phyloP scores from a whole-genome alignment of 2,888 invertebrate genomes.

The Cryptops parisi region DNA sequence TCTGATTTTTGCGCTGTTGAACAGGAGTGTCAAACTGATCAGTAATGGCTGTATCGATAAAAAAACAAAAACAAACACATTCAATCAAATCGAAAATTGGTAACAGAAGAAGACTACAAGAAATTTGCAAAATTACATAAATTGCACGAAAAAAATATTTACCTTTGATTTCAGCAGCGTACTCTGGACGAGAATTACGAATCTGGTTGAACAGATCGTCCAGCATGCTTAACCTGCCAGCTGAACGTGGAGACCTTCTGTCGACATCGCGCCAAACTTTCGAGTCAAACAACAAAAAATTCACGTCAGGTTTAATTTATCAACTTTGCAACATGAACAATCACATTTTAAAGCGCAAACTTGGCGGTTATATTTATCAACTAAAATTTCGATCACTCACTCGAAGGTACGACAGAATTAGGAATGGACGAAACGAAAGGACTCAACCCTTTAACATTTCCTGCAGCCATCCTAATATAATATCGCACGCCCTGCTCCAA shows the following conservation, averaged over 20 bases:
- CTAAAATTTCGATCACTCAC: conserved; percentile 52
- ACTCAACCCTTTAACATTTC: conserved; percentile 86
- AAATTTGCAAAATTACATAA: no score
- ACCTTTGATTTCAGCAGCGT: conserved; percentile 46
- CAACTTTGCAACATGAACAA: no score
- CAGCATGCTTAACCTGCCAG: conserved; percentile 53
- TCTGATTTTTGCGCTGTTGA: conserved; percentile 48
- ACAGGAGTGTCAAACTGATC: conserved; percentile 40
- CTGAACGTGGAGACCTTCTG: conserved; percentile 48
- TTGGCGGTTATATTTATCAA: no score
- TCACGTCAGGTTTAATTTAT: no score
- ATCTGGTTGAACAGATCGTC: conserved; percentile 59
- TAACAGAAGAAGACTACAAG: no score
- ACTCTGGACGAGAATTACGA: conserved; percentile 42
- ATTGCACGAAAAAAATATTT: not conserved
- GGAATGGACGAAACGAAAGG: conserved; percentile 60
- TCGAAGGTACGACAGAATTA: conserved; percentile 72
- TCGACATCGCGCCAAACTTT: conserved; percentile 77
- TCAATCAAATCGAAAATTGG: no score
- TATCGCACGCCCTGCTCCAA: conserved; percentile 73
- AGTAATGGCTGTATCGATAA: conserved; percentile 10
- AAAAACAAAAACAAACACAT: no score
- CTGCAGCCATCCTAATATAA: conserved; percentile 80
- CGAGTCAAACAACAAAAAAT: no score
- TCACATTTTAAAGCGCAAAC: no score